Conservation (phyloP, 2,113 vertebrate genomes). For the Morone saxatilis region DNA sequence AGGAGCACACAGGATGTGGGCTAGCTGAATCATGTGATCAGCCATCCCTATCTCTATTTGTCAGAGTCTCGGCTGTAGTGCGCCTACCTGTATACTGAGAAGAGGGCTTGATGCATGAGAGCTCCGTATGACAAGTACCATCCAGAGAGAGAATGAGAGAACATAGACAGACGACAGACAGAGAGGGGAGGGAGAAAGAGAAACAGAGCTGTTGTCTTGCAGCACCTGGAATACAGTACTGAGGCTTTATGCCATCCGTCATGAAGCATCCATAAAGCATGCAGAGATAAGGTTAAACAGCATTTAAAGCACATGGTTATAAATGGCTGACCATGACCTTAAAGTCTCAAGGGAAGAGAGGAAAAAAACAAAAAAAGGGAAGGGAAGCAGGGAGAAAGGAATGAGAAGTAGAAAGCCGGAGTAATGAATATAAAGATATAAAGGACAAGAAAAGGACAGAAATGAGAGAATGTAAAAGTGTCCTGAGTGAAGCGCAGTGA, state of each 20-base stretch:
- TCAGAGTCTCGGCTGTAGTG: conserved; percentile 55
- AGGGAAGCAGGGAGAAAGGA: not conserved
- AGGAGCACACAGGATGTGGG: conserved; percentile 55
- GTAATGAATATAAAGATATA: conserved; percentile 60
- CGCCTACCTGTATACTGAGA: conserved; percentile 56
- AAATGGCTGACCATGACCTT: conserved; percentile 78
- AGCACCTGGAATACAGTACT: conserved; percentile 42
- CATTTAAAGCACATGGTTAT: conserved; percentile 83
- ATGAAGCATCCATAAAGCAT: conserved; percentile 75
- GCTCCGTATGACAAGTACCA: conserved; percentile 31
- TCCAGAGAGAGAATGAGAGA: conserved; percentile 40
- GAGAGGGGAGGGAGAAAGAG: not conserved
- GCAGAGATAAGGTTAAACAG: conserved; percentile 80
- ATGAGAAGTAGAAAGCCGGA: conserved; percentile 27
- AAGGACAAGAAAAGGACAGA: conserved; percentile 61
- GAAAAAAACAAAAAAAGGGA: conserved; percentile 8
- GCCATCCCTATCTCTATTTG: conserved; percentile 74
- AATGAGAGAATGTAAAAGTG: conserved; percentile 46
- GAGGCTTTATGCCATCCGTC: conserved; percentile 67
- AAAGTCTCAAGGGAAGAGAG: conserved; percentile 52
- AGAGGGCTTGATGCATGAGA: conserved; percentile 62
- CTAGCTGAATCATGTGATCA: conserved; percentile 68
- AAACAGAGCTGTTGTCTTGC: conserved; percentile 43
- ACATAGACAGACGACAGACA: conserved; percentile 12
- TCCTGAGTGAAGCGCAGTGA: conserved; percentile 47